A percentile compares a stretch with the other conserved stretches of the same genome.
Evolutionary conservation across 2,888 invertebrate genomes (phyloP).

Genomic region (Micoletzkya japonica): DNA sequence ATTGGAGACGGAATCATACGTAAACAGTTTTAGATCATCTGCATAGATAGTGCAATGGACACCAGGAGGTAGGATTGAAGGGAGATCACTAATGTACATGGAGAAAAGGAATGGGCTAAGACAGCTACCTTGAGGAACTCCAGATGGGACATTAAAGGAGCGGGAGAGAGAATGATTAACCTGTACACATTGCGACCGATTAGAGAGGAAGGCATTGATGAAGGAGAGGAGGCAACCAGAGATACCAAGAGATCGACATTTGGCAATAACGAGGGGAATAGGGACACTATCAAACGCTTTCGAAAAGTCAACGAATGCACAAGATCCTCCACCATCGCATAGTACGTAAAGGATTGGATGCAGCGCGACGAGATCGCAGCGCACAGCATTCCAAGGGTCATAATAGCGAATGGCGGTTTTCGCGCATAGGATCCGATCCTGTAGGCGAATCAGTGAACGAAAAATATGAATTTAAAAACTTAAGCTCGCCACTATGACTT

Average conservation of each 20-base stretch:
- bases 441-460: too few species aligned
- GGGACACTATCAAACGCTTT: neutral
- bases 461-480: too few species aligned
- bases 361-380: too few species aligned
- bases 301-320: conserved; percentile 3
- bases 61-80: neutral
- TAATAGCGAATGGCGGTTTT: too few species aligned
- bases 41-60: conserved; percentile 6
- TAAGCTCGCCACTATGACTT: too few species aligned
- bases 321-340: too few species aligned
- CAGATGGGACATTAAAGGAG: neutral
- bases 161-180: neutral
- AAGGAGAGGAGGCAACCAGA: neutral
- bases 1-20: neutral
- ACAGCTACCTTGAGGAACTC: conserved; percentile 9
- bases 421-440: too few species aligned
- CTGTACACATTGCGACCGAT: neutral
- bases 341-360: too few species aligned
- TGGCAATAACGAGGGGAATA: neutral
- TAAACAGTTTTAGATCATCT: conserved; percentile 3
- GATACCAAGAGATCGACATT: neutral
- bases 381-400: too few species aligned
- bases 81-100: conserved; percentile 7
- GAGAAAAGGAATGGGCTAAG: conserved; percentile 1
- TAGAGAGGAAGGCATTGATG: neutral